These are phyloP conservation scores for Aspidiotus rigidus DNA, from an alignment of 2,888 invertebrate genomes.

Conservation along the genomic window DNA sequence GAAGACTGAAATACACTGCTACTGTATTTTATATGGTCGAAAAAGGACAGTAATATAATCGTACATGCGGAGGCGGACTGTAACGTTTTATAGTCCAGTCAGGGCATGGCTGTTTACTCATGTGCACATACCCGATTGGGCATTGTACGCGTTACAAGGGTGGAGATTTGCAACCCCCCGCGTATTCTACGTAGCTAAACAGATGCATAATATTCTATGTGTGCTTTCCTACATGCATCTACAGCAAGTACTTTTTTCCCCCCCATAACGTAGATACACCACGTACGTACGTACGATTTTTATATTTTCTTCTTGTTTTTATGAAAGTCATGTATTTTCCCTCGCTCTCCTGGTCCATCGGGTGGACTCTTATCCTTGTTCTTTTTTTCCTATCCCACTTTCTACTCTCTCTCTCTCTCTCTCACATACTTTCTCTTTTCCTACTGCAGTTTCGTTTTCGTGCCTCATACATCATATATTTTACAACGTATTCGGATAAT, in stretches of 20 bases:
- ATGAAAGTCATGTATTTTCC: neutral
- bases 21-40: too few relatives aligned
- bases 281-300: constrained; percentile 14
- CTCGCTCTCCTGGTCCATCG: too few relatives aligned
- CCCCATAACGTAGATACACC: neutral
- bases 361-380: neutral
- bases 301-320: constrained; percentile 16
- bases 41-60: neutral
- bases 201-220: constrained; percentile 17
- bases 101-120: constrained; percentile 29
- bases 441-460: neutral
- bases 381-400: neutral
- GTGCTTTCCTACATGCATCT: constrained; percentile 9
- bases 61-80: constrained; percentile 25
- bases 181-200: constrained; percentile 17
- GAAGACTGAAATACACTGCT: too few relatives aligned
- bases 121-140: constrained; percentile 32
- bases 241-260: neutral
- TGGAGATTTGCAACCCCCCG: constrained; percentile 32
- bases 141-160: constrained; percentile 27
- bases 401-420: neutral
- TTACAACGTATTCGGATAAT: constrained; percentile 21
- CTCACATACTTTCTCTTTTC: neutral
- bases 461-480: constrained; percentile 5
- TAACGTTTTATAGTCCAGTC: constrained; percentile 23